Percentiles rank a stretch among this genome's conserved stretches.
phyloP scores from a whole-genome alignment of 2,113 vertebrate species.

The Erythrolamprus reginae region DNA sequence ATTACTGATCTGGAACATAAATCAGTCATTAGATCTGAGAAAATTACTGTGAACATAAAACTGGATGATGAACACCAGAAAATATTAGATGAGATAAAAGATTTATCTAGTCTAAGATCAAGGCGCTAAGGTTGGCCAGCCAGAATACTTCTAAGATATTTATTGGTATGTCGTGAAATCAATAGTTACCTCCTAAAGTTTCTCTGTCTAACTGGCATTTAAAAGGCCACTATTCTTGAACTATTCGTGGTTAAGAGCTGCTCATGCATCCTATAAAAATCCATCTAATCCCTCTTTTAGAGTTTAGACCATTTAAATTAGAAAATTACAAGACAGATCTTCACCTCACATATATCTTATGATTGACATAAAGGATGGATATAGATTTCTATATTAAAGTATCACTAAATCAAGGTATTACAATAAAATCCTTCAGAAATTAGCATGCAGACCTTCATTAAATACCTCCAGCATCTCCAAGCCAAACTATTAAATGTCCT shows the following conservation, averaged over 20 bases:
- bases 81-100: neutral
- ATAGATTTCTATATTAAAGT: neutral
- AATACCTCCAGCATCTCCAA: neutral
- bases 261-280: neutral
- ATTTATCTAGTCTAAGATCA: neutral
- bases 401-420: neutral
- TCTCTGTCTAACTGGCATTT: neutral
- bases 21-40: neutral
- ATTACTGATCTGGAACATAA: neutral
- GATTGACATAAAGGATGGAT: neutral
- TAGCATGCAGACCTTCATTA: neutral
- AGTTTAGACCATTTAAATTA: neutral
- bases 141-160: neutral
- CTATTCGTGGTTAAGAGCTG: neutral
- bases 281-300: neutral
- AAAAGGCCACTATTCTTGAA: neutral
- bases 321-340: neutral
- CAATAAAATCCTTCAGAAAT: neutral
- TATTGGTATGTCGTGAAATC: neutral
- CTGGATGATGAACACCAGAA: neutral
- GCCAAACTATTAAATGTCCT: neutral
- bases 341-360: neutral
- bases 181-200: neutral
- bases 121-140: neutral
- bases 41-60: neutral